Evolutionary conservation across 2,113 vertebrate species (phyloP).

Genomic region (Piprites chloris): DNA sequence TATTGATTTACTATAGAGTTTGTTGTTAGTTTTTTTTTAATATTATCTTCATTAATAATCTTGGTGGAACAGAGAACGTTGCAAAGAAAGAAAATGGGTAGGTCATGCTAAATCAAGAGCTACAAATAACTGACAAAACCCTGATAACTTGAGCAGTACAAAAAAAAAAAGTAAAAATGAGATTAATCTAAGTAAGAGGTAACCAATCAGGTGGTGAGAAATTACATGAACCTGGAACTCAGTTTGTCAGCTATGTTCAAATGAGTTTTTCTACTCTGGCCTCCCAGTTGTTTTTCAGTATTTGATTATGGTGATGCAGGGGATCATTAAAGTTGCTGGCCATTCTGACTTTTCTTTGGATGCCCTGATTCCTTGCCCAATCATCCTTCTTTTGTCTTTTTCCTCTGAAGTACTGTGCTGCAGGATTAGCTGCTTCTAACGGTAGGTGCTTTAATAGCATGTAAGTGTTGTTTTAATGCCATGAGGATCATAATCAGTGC

Average conservation of each 20-base stretch:
- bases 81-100: neutral
- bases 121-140: neutral
- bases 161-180: neutral
- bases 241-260: neutral
- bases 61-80: neutral
- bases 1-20: neutral
- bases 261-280: neutral
- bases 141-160: neutral
- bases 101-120: neutral
- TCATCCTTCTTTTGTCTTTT: neutral
- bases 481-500: neutral
- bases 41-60: neutral
- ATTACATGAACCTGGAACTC: neutral
- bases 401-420: neutral
- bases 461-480: neutral
- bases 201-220: neutral
- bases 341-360: neutral
- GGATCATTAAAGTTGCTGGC: neutral
- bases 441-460: neutral
- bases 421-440: neutral
- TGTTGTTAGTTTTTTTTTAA: neutral
- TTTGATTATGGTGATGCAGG: neutral
- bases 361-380: neutral
- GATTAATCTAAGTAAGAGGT: neutral
- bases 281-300: neutral